Evolutionary conservation across 2,113 vertebrate genomes (phyloP), one percentile per base, ranked within the genome.

Genomic region (Motacilla tschutschensis): DNA sequence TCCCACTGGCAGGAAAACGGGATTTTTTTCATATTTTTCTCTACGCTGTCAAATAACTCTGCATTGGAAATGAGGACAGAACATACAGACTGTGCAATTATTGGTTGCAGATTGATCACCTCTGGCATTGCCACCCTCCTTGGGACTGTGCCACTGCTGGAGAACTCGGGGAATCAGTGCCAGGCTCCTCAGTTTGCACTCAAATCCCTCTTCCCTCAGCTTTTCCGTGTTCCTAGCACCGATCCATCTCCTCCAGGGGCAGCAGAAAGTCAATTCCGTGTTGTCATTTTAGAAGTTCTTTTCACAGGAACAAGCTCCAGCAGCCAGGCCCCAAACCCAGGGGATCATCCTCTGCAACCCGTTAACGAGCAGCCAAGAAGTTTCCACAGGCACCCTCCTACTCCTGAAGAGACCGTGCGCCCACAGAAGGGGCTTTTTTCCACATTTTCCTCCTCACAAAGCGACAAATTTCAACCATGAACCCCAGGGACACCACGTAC

Each of bases 401-500:
- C 71, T 83, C 24, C 63, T 92, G 80, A 3, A 5, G 21, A 5
- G 51, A 18, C 0, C 1, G 2, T 19, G 85, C n/a, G 10, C 88
- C 96, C 95, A 87, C 33, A 43, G 83, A 28, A 29, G 93, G 91
- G 74, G 41, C 74, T 96, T 64, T 91, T 93, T 73, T 91, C 74
- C 77, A n/a, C 51, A 95, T 74, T 95, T 98, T 98, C 84, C 97
- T 97, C 80, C 85, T 90, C n/a, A 94, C 91, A 19, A 99, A 99
- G 29, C 89, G 94, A 86, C 92, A 97, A 62, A 99, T 98, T 85
- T 98, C 97, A n/a, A 96, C 93, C 96, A 97, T 94, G 75, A 99
- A 98, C 11, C 96, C 95, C 97, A 98, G 96, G 78, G 98, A 98
- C 5, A 99, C 96, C 2, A 84, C 5, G 6, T 99, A 99, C 98